A percentile compares a stretch with the other conserved stretches of the same genome.
These are phyloP conservation scores for Onthophagus sagittarius DNA, from an alignment of 2,888 invertebrate genomes.

Conservation along the genomic window DNA sequence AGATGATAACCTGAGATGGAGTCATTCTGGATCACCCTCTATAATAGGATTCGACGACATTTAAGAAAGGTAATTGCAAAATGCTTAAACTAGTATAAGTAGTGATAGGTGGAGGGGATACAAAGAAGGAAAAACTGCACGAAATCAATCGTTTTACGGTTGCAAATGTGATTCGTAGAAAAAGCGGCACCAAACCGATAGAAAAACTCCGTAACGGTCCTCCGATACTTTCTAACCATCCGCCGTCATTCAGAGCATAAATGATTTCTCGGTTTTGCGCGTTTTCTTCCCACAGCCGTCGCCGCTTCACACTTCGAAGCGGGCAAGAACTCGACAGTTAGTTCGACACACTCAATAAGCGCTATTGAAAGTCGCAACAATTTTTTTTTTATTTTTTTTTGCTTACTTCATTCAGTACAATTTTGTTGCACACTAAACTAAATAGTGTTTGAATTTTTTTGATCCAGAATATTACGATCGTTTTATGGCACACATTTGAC, in stretches of 20 bases:
- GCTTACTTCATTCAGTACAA: neutral
- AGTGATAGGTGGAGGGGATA: too few species aligned
- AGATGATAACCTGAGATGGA: too few species aligned
- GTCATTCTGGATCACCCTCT: too few species aligned
- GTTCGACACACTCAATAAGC: neutral
- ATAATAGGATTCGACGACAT: too few species aligned
- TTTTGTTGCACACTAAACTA: neutral
- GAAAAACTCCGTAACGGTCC: neutral
- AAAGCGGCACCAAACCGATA: neutral
- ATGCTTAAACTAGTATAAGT: too few species aligned
- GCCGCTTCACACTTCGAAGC: neutral
- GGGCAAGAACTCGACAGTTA: neutral
- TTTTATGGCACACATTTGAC: slow-evolving; percentile 36
- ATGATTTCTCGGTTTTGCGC: slow-evolving; percentile 11
- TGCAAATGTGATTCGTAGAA: slow-evolving; percentile 6
- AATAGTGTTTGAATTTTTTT: neutral
- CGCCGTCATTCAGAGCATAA: slow-evolving; percentile 11
- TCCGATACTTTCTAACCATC: slow-evolving; percentile 9
- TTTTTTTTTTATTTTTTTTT: neutral
- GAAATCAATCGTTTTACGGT: slow-evolving; percentile 4
- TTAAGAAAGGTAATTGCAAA: too few species aligned
- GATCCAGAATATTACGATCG: neutral
- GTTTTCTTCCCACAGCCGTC: slow-evolving; percentile 2
- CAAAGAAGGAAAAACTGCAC: neutral
- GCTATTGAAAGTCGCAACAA: neutral